phyloP scores from a whole-genome alignment of 2,797 vertebrate genomes.

The Gallinago nigripennis region DNA sequence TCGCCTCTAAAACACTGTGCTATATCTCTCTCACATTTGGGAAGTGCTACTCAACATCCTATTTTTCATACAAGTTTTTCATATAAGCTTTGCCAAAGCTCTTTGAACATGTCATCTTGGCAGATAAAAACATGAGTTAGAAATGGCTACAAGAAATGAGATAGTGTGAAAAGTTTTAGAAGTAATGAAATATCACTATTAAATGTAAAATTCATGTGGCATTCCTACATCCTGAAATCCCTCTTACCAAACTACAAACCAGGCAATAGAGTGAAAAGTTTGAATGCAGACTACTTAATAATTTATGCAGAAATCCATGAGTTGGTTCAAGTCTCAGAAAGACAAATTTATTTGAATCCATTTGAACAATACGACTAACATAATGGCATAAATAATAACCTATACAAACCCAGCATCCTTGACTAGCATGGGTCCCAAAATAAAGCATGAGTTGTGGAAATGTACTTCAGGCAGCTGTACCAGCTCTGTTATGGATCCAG shows the following conservation, averaged over 20 bases:
- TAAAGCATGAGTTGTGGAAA: neutral
- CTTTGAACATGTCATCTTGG: conserved; percentile 24
- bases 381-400: neutral
- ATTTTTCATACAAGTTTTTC: conserved; percentile 13
- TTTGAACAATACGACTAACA: neutral
- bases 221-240: conserved; percentile 13
- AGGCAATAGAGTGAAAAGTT: conserved; percentile 2
- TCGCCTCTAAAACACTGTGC: conserved; percentile 24
- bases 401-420: neutral
- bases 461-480: neutral
- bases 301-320: neutral
- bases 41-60: neutral
- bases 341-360: neutral
- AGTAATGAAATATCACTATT: conserved; percentile 13
- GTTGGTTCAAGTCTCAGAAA: neutral
- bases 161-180: conserved; percentile 20
- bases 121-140: conserved; percentile 15
- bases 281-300: neutral
- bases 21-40: conserved; percentile 23
- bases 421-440: neutral
- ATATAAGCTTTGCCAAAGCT: conserved; percentile 1
- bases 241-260: neutral
- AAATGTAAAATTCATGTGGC: conserved; percentile 25
- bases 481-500: neutral
- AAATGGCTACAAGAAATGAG: conserved; percentile 29